Conservation (phyloP, 1,140 invertebrate species). For the Drosophila subobscura region DNA sequence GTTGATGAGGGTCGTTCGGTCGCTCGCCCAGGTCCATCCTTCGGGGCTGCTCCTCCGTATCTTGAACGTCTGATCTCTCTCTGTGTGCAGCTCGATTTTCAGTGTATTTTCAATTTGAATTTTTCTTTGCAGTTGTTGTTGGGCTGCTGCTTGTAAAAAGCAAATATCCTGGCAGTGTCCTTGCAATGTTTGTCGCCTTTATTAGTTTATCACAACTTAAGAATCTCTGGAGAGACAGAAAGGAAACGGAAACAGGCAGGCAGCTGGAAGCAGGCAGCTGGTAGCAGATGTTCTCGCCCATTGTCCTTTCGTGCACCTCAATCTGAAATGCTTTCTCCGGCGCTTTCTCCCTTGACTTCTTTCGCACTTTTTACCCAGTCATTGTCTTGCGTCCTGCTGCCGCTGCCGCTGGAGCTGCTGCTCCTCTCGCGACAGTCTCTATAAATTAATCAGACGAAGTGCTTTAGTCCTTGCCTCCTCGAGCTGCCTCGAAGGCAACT, state of each 20-base stretch:
- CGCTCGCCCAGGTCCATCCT: not conserved
- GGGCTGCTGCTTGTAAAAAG: slow-evolving; percentile 67
- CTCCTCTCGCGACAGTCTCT: slow-evolving; percentile 66
- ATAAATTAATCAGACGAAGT: slow-evolving; percentile 79
- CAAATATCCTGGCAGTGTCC: slow-evolving; percentile 66
- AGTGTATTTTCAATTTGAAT: slow-evolving; percentile 77
- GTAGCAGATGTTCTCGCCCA: slow-evolving; percentile 45
- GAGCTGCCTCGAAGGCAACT: slow-evolving; percentile 51
- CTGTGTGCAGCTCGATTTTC: slow-evolving; percentile 47
- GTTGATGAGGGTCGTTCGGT: slow-evolving; percentile 59
- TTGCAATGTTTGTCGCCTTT: slow-evolving; percentile 71
- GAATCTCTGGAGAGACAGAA: slow-evolving; percentile 50
- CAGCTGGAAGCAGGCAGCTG: slow-evolving; percentile 11
- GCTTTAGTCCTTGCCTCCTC: slow-evolving; percentile 43
- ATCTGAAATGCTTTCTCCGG: slow-evolving; percentile 20
- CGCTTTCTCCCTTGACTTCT: slow-evolving; percentile 26
- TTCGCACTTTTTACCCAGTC: slow-evolving; percentile 53
- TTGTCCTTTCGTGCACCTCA: slow-evolving; percentile 26
- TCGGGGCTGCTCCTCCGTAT: slow-evolving; percentile 29
- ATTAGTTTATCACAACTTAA: slow-evolving; percentile 76
- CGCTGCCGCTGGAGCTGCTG: slow-evolving; percentile 30
- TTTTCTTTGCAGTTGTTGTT: slow-evolving; percentile 44
- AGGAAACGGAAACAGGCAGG: slow-evolving; percentile 52
- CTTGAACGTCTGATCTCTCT: slow-evolving; percentile 45
- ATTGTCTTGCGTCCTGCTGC: slow-evolving; percentile 49